Conservation (phyloP, 2,113 vertebrate genomes). For the Phalacrocorax carbo region DNA sequence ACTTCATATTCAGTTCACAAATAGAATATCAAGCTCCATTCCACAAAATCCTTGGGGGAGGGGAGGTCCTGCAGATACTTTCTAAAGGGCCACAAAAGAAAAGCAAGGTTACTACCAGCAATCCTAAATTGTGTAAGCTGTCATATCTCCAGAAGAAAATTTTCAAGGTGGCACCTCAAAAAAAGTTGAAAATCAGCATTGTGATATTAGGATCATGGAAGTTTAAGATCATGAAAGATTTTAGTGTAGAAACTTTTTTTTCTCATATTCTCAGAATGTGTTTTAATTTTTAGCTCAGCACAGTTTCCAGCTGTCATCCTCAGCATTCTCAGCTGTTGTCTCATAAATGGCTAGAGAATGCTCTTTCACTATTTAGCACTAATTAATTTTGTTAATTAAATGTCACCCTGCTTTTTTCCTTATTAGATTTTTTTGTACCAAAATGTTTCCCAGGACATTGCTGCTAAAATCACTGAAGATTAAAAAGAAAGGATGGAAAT, state of each 20-base stretch:
- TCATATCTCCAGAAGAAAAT: not conserved
- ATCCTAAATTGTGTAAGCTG: not conserved
- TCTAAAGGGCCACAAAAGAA: not conserved
- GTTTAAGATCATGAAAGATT: not conserved
- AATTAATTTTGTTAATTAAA: slow-evolving; percentile 72
- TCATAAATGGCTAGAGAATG: slow-evolving; percentile 54
- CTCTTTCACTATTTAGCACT: slow-evolving; percentile 56
- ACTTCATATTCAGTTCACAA: not conserved
- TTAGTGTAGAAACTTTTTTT: not conserved
- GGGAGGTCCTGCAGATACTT: not conserved
- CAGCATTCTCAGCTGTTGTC: slow-evolving; percentile 50
- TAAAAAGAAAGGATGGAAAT: slow-evolving; percentile 58
- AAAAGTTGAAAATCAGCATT: not conserved
- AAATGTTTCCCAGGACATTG: slow-evolving; percentile 54
- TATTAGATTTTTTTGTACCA: slow-evolving; percentile 59
- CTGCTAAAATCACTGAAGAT: slow-evolving; percentile 55
- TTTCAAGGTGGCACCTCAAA: not conserved
- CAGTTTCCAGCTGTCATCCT: slow-evolving; percentile 54
- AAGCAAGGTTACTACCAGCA: not conserved
- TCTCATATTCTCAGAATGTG: not conserved
- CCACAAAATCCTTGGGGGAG: not conserved
- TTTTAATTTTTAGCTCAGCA: slow-evolving; percentile 51
- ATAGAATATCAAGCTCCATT: not conserved
- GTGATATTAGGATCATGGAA: not conserved
- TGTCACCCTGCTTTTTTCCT: slow-evolving; percentile 58